A percentile compares a stretch with the other conserved stretches of the same genome.
Evolutionary conservation across 2,797 vertebrate species (phyloP).

Genomic region (Sternarchorhynchus goeldii): DNA sequence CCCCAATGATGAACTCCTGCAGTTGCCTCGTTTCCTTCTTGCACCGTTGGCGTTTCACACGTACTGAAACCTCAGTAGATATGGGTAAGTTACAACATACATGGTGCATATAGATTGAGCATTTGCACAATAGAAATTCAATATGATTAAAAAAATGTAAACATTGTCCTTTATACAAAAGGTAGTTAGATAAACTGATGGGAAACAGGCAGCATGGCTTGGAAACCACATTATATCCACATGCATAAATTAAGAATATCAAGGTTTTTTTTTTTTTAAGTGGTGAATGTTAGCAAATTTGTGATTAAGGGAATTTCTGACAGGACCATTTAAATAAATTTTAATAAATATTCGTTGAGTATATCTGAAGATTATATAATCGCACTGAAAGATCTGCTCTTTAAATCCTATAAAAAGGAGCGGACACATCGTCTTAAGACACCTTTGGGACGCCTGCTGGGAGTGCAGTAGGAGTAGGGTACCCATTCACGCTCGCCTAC

Average conservation of each 20-base stretch:
- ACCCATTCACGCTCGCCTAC: not conserved
- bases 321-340: slow-evolving; percentile 19
- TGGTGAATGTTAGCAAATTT: not conserved
- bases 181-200: slow-evolving; percentile 34
- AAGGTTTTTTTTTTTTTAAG: not conserved
- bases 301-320: not conserved
- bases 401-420: not conserved
- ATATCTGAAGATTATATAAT: not conserved
- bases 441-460: not conserved
- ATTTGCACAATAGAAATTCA: slow-evolving; percentile 36
- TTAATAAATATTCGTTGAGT: slow-evolving; percentile 19
- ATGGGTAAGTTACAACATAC: slow-evolving; percentile 23
- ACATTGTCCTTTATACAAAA: slow-evolving; percentile 55
- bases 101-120: slow-evolving; percentile 13
- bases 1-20: not conserved
- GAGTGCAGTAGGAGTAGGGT: not conserved
- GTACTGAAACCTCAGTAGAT: slow-evolving; percentile 8
- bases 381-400: not conserved
- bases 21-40: not conserved
- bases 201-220: slow-evolving; percentile 24
- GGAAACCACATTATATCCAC: slow-evolving; percentile 30
- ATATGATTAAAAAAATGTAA: slow-evolving; percentile 50
- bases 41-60: not conserved
- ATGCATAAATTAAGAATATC: slow-evolving; percentile 37
- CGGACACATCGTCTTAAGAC: not conserved